phyloP scores from a whole-genome alignment of 2,797 vertebrate species.

The Cossypha niveicapilla region DNA sequence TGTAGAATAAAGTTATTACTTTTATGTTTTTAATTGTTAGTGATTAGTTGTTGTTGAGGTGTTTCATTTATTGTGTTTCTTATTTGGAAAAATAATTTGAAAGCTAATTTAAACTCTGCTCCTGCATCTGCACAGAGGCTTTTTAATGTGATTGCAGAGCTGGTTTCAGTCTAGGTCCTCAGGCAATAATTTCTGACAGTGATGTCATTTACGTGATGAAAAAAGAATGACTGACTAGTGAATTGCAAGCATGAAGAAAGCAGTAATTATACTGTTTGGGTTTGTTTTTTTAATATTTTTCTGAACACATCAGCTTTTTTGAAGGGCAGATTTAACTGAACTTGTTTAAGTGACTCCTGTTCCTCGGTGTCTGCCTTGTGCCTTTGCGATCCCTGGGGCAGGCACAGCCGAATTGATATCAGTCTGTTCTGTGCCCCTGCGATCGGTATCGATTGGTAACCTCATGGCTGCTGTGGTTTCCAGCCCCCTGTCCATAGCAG shows the following conservation, averaged over 20 bases:
- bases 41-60: background rate
- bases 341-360: background rate
- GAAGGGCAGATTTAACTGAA: background rate
- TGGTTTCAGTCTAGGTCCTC: background rate
- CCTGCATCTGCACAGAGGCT: background rate
- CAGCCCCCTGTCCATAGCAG: accelerated
- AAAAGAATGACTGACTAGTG: background rate
- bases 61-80: background rate
- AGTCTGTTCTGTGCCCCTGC: background rate
- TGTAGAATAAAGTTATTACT: slow-evolving; percentile 4
- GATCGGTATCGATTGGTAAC: accelerated
- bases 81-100: slow-evolving; percentile 1
- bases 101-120: background rate
- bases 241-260: background rate
- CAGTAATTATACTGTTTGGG: background rate
- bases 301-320: background rate
- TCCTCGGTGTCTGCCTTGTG: background rate
- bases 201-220: slow-evolving; percentile 11
- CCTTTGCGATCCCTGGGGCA: background rate
- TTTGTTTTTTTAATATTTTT: background rate
- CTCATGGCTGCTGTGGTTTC: background rate
- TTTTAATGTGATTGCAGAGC: background rate
- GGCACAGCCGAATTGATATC: accelerated
- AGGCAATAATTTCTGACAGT: background rate
- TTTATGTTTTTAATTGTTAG: slow-evolving; percentile 6